Evolutionary conservation across 92 coral and sea anemone genomes (phyloP), one percentile per base, ranked within the genome.

Genomic region (Hydrozoanthus gracilis): DNA sequence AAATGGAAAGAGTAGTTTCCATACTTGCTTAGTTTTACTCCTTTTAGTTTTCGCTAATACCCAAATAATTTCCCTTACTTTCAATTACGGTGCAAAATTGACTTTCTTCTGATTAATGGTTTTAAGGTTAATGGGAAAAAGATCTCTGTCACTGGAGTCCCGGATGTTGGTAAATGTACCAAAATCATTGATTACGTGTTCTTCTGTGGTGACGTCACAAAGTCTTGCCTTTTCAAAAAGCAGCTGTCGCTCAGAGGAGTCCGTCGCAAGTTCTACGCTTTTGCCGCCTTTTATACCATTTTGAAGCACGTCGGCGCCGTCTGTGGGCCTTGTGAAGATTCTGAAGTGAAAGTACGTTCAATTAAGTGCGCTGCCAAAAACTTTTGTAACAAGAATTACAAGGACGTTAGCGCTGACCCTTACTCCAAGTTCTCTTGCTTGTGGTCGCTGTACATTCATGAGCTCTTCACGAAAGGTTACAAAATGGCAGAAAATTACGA

Each of bases 61-160:
- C n/a, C n/a, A n/a, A n/a, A n/a, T n/a, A n/a, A n/a, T n/a, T n/a
- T n/a, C n/a, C n/a, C n/a, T n/a, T n/a, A n/a, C n/a, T n/a, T n/a
- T n/a, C n/a, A n/a, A n/a, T n/a, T n/a, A n/a, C n/a, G n/a, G n/a
- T n/a, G n/a, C n/a, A n/a, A n/a, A 27, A 27, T 27, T 27, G 39
- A 27, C 39, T 2, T 27, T 27, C 39, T 27, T 27, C 39, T 27
- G 39, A 27, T 27, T 27, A 27, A 27, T 27, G 5, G 4, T 11
- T 61, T 61, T 9, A 13, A 61, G 50, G 78, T 83, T 65, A 58
- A 46, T 27, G 84, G 76, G 6, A 6, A 10, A 48, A 49, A 44
- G n/a, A n/a, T 74, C 16, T 45, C 13, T 10, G 39, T 88, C 45
- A 61, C 8, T 55, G 91, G 91, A 27, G 79, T 68, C 7, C 88